A percentile compares a stretch with the other conserved stretches of the same genome.
Conservation (phyloP, 2,113 vertebrate genomes). For the Nerophis lumbriciformis region DNA sequence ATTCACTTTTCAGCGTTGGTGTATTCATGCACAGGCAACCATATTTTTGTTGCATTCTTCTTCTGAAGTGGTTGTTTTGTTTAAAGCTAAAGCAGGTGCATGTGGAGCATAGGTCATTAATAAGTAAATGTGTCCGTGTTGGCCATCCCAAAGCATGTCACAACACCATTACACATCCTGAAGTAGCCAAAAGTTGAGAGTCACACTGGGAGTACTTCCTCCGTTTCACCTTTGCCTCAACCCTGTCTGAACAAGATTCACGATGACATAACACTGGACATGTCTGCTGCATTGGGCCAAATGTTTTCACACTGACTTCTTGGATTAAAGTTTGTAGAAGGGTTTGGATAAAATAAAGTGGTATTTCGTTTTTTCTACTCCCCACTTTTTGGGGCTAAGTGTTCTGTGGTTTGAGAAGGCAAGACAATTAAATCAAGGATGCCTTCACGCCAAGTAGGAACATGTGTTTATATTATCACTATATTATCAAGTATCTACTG, state of each 20-base stretch:
- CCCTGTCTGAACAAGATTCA: not conserved
- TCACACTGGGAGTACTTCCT: constrained; percentile 43
- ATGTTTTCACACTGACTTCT: not conserved
- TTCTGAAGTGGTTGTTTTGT: constrained; percentile 55
- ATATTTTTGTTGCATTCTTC: constrained; percentile 14
- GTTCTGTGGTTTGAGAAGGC: too few relatives aligned
- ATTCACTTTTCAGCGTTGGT: constrained; percentile 20
- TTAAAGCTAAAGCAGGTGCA: constrained; percentile 38
- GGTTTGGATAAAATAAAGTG: not conserved
- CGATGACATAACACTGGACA: not conserved
- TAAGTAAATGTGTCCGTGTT: constrained; percentile 60
- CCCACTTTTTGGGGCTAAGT: too few relatives aligned
- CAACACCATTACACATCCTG: constrained; percentile 58
- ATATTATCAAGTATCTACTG: too few relatives aligned
- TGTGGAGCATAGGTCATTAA: constrained; percentile 58
- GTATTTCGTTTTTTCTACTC: too few relatives aligned
- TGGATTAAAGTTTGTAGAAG: not conserved
- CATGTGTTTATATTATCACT: too few relatives aligned
- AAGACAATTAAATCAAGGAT: too few relatives aligned
- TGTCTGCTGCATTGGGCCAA: not conserved
- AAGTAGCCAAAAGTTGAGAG: constrained; percentile 42
- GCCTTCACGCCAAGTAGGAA: too few relatives aligned
- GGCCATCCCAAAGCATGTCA: constrained; percentile 55
- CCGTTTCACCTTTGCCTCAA: constrained; percentile 17
- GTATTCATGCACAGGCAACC: not conserved